Percentiles rank a stretch among this genome's conserved stretches.
These are phyloP conservation scores for Meta bourneti DNA, from an alignment of 2,888 invertebrate genomes.

Conservation along the genomic window DNA sequence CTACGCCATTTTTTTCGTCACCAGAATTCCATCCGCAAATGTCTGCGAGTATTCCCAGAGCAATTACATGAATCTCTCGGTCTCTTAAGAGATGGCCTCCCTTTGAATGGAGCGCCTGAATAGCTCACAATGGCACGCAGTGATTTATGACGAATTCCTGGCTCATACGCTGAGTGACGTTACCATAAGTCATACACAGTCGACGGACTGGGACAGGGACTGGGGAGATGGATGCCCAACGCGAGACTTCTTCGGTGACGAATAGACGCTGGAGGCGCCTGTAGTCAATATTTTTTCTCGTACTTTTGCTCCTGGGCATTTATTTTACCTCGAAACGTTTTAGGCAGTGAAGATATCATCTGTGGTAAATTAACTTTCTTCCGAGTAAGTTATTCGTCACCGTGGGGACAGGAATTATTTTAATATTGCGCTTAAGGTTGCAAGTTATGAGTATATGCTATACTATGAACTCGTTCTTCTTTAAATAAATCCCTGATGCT, in stretches of 20 bases:
- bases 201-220: background rate
- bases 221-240: constrained; percentile 8
- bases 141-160: constrained; percentile 17
- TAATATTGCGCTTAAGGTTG: too few species aligned
- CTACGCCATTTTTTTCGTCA: background rate
- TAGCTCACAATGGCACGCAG: background rate
- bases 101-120: background rate
- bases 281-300: background rate
- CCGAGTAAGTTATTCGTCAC: too few species aligned
- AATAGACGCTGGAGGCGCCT: background rate
- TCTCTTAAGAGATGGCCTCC: background rate
- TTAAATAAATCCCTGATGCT: too few species aligned
- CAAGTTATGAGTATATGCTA: too few species aligned
- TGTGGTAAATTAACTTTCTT: background rate
- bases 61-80: background rate
- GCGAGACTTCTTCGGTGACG: background rate
- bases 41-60: background rate
- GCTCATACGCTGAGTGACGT: constrained; percentile 4
- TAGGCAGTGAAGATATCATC: background rate
- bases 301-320: background rate
- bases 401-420: too few species aligned
- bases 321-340: background rate
- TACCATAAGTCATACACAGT: constrained; percentile 31
- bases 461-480: too few species aligned
- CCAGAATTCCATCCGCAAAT: background rate